Evolutionary conservation across 2,113 vertebrate genomes (phyloP).

Genomic region (Pimephales promelas): DNA sequence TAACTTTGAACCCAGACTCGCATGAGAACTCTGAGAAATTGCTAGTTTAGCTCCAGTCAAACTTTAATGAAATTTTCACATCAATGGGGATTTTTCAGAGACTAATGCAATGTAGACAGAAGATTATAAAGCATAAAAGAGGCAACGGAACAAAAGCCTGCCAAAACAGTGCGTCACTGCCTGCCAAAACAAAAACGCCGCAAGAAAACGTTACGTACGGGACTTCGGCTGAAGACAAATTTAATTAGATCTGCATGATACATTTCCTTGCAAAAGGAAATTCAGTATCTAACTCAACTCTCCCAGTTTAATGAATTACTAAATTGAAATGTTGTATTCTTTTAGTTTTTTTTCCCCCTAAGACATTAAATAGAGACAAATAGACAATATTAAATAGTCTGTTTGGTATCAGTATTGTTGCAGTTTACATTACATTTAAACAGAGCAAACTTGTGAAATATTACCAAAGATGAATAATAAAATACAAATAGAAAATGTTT

Average conservation of each 20-base stretch:
- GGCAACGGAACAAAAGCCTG: slow-evolving; percentile 35
- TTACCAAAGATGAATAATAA: neutral
- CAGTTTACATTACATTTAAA: neutral
- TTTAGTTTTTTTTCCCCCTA: neutral
- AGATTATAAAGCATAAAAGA: slow-evolving; percentile 41
- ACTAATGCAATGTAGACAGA: slow-evolving; percentile 35
- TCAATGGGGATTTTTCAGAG: slow-evolving; percentile 33
- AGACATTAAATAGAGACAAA: neutral
- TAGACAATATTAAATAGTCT: neutral
- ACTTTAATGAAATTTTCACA: slow-evolving; percentile 40
- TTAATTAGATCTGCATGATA: slow-evolving; percentile 46
- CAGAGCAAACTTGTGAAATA: neutral
- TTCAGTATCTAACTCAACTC: slow-evolving; percentile 12
- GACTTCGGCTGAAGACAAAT: slow-evolving; percentile 9
- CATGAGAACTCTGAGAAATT: slow-evolving; percentile 22
- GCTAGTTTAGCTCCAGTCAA: slow-evolving; percentile 40
- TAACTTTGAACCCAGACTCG: slow-evolving; percentile 28
- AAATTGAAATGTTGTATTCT: slow-evolving; percentile 1
- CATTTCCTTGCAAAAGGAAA: slow-evolving; percentile 34
- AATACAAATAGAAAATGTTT: neutral
- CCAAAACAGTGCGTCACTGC: slow-evolving; percentile 39
- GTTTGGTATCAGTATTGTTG: neutral
- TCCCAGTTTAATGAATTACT: neutral
- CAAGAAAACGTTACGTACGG: slow-evolving; percentile 24
- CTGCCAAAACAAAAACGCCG: slow-evolving; percentile 34